Percentiles rank a stretch among this genome's conserved stretches.
These are phyloP conservation scores for Melanerpes formicivorus DNA, from an alignment of 2,113 vertebrate species.

Conservation along the genomic window DNA sequence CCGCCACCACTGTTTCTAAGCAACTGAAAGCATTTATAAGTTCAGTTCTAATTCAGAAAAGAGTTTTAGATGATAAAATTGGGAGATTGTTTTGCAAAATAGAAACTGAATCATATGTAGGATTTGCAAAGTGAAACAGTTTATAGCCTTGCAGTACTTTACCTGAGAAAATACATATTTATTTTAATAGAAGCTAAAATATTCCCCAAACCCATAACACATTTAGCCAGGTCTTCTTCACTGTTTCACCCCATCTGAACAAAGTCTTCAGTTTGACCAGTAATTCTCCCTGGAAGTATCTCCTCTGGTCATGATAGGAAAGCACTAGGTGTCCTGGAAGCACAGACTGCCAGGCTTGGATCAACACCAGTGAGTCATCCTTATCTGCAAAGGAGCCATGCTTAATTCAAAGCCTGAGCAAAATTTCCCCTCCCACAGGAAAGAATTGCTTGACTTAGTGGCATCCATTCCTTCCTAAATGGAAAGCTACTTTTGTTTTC, in stretches of 20 bases:
- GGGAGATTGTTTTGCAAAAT: not conserved
- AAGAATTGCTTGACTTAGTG: not conserved
- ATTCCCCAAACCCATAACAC: not conserved
- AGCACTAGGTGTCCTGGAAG: not conserved
- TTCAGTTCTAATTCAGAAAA: not conserved
- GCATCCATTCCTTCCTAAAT: not conserved
- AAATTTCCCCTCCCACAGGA: not conserved
- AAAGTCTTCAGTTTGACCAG: not conserved
- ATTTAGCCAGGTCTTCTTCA: not conserved
- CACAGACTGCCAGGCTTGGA: not conserved
- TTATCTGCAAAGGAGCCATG: rapidly evolving
- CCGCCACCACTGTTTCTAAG: not conserved
- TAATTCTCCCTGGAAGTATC: not conserved
- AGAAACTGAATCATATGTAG: not conserved
- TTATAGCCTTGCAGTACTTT: not conserved
- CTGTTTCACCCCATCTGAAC: not conserved
- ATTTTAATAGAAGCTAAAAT: not conserved
- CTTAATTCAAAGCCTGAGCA: not conserved
- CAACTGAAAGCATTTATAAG: not conserved
- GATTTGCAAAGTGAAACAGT: not conserved
- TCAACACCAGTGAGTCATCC: not conserved
- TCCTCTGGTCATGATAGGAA: not conserved
- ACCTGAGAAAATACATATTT: not conserved
- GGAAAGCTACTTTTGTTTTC: not conserved
- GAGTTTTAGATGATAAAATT: not conserved